Conservation (phyloP, 2,888 invertebrate species). For the Xylophagus ater region DNA sequence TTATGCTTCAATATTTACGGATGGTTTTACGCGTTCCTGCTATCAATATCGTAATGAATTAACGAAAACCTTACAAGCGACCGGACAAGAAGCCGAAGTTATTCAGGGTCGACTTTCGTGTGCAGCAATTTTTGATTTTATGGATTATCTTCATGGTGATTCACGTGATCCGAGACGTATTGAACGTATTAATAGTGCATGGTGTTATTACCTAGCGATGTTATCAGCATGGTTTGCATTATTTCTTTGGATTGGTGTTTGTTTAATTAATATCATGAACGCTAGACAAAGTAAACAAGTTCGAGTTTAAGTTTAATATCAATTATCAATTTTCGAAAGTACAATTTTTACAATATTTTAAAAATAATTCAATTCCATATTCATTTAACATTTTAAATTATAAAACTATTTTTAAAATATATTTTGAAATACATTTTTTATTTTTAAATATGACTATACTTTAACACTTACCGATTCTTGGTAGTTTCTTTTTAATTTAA, state of each 20-base stretch:
- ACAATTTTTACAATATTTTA: too few species aligned
- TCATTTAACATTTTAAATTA: too few species aligned
- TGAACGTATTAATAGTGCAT: constrained; percentile 60
- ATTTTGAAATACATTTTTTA: too few species aligned
- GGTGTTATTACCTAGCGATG: constrained; percentile 55
- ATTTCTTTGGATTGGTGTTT: constrained; percentile 41
- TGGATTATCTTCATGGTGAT: constrained; percentile 70
- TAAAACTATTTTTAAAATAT: too few species aligned
- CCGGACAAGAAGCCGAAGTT: constrained; percentile 36
- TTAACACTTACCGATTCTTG: too few species aligned
- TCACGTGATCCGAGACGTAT: constrained; percentile 46
- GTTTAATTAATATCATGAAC: constrained; percentile 42
- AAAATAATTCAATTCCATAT: too few species aligned
- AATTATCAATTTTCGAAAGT: too few species aligned
- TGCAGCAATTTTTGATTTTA: constrained; percentile 66
- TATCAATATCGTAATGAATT: constrained; percentile 58
- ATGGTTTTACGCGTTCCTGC: constrained; percentile 67
- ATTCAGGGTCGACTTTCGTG: constrained; percentile 51
- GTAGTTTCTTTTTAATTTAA: too few species aligned
- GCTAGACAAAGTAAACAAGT: constrained; percentile 34
- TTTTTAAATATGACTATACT: too few species aligned
- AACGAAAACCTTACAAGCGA: constrained; percentile 43
- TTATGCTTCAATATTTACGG: constrained; percentile 57
- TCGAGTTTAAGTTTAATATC: constrained; percentile 29
- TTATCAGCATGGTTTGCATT: constrained; percentile 51